Percentiles rank a stretch among this genome's conserved stretches.
phyloP scores from a whole-genome alignment of 2,888 invertebrate species.

The Andrena marginata region DNA sequence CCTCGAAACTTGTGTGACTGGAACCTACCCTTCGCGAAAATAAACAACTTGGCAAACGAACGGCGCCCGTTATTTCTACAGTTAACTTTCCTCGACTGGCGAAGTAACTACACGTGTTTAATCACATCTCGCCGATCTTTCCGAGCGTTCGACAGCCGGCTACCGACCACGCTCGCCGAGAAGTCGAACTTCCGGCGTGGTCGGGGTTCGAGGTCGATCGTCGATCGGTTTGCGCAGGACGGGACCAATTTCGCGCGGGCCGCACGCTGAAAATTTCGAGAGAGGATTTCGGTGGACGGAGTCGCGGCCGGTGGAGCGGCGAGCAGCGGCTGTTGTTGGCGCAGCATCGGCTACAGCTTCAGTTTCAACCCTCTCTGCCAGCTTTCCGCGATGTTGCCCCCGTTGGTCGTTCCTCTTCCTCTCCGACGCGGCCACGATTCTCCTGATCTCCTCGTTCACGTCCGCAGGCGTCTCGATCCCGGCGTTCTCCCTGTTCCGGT shows the following conservation, averaged over 20 bases:
- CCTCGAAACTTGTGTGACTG: background rate
- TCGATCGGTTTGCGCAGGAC: background rate
- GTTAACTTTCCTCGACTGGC: background rate
- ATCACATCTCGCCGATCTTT: background rate
- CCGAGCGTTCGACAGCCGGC: background rate
- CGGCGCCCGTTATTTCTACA: background rate
- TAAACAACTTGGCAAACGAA: conserved; percentile 17
- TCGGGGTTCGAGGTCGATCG: conserved; percentile 9
- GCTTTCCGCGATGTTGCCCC: background rate
- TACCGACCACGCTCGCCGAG: conserved; percentile 1
- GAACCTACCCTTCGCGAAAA: background rate
- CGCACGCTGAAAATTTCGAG: conserved; percentile 40
- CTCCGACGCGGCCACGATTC: conserved; percentile 41
- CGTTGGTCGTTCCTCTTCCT: background rate
- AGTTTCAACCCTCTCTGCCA: background rate
- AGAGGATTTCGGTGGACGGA: conserved; percentile 37
- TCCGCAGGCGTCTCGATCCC: conserved; percentile 78
- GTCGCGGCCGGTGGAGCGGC: background rate
- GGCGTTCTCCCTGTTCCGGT: conserved; percentile 78
- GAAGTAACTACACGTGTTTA: too few species aligned
- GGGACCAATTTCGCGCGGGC: background rate
- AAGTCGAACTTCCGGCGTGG: conserved; percentile 44
- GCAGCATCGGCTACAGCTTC: too few species aligned
- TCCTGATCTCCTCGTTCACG: conserved; percentile 79
- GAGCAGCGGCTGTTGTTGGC: background rate